A percentile compares a stretch with the other conserved stretches of the same genome.
phyloP scores from a whole-genome alignment of 2,888 invertebrate species.

The Drosophila mimetica region DNA sequence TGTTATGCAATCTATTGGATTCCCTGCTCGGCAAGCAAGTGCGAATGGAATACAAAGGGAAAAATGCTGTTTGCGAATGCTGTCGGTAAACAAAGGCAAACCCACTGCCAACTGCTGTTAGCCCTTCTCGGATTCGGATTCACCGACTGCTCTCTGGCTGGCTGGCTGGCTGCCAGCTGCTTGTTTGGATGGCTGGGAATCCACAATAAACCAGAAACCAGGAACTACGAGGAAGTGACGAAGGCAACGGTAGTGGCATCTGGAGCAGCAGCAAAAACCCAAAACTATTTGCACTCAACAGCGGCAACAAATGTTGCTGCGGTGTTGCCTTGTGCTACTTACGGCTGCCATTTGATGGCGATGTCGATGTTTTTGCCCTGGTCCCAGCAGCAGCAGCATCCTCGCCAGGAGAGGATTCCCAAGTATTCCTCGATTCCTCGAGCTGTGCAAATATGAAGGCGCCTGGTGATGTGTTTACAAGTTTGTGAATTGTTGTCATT shows the following conservation, averaged over 20 bases:
- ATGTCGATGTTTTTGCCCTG: slow-evolving; percentile 28
- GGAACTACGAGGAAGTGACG: slow-evolving; percentile 50
- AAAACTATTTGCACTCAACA: slow-evolving; percentile 74
- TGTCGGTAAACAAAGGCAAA: slow-evolving; percentile 71
- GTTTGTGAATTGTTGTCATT: slow-evolving; percentile 77
- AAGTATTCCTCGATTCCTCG: slow-evolving; percentile 12
- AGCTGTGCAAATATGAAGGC: slow-evolving; percentile 58
- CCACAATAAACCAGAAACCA: slow-evolving; percentile 41
- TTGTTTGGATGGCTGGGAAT: slow-evolving; percentile 44
- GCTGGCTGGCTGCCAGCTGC: slow-evolving; percentile 67
- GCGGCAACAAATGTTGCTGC: slow-evolving; percentile 47
- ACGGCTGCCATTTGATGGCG: slow-evolving; percentile 47
- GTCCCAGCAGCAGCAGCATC: neutral
- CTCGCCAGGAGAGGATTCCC: slow-evolving; percentile 4
- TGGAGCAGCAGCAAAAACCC: slow-evolving; percentile 51
- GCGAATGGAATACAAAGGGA: slow-evolving; percentile 37
- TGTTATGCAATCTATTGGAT: slow-evolving; percentile 42
- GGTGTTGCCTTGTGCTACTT: slow-evolving; percentile 73
- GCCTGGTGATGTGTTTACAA: slow-evolving; percentile 73
- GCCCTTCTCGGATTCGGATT: no score
- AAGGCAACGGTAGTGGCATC: slow-evolving; percentile 17
- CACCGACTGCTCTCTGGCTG: no score
- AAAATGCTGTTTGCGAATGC: slow-evolving; percentile 56
- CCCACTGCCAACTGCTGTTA: no score
- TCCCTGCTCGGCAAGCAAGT: slow-evolving; percentile 48